Base-by-base conservation (phyloP, 1,140 invertebrate genomes). In the Pseudachorutes palmiensis region DNA sequence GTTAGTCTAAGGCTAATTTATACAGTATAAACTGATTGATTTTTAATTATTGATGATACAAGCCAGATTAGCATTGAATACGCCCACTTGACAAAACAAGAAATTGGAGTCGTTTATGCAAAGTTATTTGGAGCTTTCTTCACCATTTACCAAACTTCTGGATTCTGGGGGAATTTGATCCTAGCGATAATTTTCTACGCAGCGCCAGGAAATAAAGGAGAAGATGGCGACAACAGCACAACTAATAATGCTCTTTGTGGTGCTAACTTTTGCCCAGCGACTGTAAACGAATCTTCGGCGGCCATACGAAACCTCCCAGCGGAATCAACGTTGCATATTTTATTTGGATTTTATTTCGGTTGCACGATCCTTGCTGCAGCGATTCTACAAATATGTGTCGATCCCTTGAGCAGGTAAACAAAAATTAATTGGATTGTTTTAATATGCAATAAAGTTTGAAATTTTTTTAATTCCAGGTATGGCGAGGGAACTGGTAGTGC, bases 391-490 rank as follows among this genome's bases (percentile, higher is more conserved):
- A 14, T 55, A 9, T 55, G 12, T 55, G 51, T 55, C 9, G 51
- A 55, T 55, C 51, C 51, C 3, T 22, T 55, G 5, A 55, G 51
- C 51, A 55, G 24, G 51, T 55, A 55, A 55, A 24, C 24, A 55
- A 5, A 14, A 19, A 55, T 55, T 9, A 12, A 5, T 55, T 12
- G 24, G 51, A 55, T 55, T 12, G n/a, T n/a, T n/a, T n/a, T n/a
- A n/a, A n/a, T n/a, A n/a, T n/a, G n/a, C n/a, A 5, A 24, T 16
- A 24, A 24, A 12, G 12, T 55, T 24, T 14, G 51, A 55, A 22
- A 55, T 19, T 24, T 12, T 16, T 55, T 12, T 16, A 9, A 16
- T 55, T 16, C 24, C 24, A 55, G 51, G 24, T 55, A 55, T 24
- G 51, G 51, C 51, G 51, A 55, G 24, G 51, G 51, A 55, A 12